Conservation (phyloP, 2,888 invertebrate species). For the Auanema sp. region DNA sequence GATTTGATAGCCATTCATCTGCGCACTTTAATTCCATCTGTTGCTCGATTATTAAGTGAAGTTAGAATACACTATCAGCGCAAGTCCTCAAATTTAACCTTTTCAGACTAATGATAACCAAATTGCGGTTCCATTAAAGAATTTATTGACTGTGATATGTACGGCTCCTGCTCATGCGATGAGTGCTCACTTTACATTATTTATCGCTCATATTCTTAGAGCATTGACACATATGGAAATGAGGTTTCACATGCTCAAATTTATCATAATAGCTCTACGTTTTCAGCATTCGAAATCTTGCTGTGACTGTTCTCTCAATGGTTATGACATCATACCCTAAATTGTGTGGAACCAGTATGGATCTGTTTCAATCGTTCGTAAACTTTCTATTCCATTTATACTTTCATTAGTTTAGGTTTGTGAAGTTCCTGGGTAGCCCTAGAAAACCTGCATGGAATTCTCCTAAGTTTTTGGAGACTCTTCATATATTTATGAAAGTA, state of each 20-base stretch:
- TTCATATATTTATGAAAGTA: constrained; percentile 32
- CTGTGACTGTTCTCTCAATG: constrained; percentile 33
- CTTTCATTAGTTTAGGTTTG: constrained; percentile 23
- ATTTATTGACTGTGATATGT: constrained; percentile 31
- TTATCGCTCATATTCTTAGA: constrained; percentile 46
- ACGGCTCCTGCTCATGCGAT: constrained; percentile 41
- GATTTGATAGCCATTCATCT: constrained; percentile 39
- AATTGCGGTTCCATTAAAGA: constrained; percentile 7
- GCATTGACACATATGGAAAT: constrained; percentile 39
- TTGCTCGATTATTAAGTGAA: constrained; percentile 40
- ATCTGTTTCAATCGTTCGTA: constrained; percentile 36
- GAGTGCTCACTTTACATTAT: constrained; percentile 49
- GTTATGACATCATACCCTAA: constrained; percentile 35
- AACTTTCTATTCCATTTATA: background rate
- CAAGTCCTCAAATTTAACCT: too few species aligned
- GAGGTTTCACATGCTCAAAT: constrained; percentile 15
- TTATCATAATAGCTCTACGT: background rate
- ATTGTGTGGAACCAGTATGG: constrained; percentile 37
- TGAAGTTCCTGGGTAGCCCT: constrained; percentile 38
- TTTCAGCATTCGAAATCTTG: constrained; percentile 37
- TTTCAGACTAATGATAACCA: background rate
- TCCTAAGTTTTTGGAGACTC: constrained; percentile 33
- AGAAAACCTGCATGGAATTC: constrained; percentile 33
- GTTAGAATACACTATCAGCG: too few species aligned
- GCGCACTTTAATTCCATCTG: constrained; percentile 40